phyloP scores from a whole-genome alignment of 2,113 vertebrate species.

The Pelobates fuscus region DNA sequence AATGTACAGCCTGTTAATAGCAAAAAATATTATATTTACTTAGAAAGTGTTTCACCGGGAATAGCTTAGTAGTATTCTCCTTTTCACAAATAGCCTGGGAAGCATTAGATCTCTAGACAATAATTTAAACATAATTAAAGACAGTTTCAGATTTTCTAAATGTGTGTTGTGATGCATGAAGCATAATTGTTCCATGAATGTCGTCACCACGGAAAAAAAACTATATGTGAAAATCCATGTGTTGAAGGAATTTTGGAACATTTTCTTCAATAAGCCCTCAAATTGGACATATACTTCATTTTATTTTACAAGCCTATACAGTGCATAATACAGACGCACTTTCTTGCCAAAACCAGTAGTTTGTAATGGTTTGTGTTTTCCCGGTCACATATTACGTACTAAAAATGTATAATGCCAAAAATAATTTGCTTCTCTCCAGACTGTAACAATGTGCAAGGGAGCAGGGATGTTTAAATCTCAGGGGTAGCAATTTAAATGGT shows the following conservation, averaged over 20 bases:
- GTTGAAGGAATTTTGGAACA: constrained; percentile 6
- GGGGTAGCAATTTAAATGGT: background rate
- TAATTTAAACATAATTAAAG: background rate
- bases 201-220: background rate
- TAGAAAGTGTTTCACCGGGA: too few species aligned
- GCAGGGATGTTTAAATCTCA: background rate
- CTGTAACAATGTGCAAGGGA: background rate
- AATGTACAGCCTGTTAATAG: too few species aligned
- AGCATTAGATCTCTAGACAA: background rate
- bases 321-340: background rate
- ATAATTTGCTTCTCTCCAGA: constrained; percentile 3
- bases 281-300: background rate
- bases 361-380: constrained; percentile 2
- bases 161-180: background rate
- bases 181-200: background rate
- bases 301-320: background rate
- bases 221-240: constrained; percentile 1
- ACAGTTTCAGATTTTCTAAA: background rate
- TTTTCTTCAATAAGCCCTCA: background rate
- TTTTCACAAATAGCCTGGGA: too few species aligned
- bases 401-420: background rate
- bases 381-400: constrained; percentile 6
- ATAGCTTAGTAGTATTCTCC: too few species aligned
- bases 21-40: too few species aligned
- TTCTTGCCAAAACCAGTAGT: constrained; percentile 4